Percentiles rank a stretch among this genome's conserved stretches.
Conservation (phyloP, 2,113 vertebrate genomes). For the Laticauda laticaudata region DNA sequence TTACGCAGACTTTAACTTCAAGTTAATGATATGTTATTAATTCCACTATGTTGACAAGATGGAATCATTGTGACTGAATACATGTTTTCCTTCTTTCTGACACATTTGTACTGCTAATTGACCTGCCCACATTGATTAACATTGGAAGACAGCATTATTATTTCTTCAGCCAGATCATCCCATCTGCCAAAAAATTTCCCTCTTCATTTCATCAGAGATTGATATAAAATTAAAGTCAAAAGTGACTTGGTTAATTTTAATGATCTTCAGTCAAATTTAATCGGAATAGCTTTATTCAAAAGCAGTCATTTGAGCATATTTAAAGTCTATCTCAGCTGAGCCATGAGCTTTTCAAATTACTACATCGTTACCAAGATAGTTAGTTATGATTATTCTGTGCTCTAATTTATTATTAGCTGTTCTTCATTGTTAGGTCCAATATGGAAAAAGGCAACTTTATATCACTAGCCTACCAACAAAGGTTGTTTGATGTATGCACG, state of each 20-base stretch:
- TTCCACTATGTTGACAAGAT: conserved; percentile 30
- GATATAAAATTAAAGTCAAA: conserved; percentile 40
- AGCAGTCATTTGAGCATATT: conserved; percentile 31
- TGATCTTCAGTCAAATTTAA: conserved; percentile 36
- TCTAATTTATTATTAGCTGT: conserved; percentile 27
- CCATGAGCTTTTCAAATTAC: conserved; percentile 36
- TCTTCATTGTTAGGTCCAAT: conserved; percentile 20
- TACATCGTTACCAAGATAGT: conserved; percentile 30
- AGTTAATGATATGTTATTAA: conserved; percentile 38
- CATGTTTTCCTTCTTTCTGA: conserved; percentile 42
- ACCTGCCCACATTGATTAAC: conserved; percentile 55
- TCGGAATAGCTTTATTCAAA: conserved; percentile 45
- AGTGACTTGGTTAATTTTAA: conserved; percentile 41
- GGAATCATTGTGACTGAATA: conserved; percentile 32
- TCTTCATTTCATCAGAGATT: conserved; percentile 30
- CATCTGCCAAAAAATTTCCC: conserved; percentile 45
- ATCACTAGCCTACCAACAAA: not conserved
- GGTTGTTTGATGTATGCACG: not conserved
- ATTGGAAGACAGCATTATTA: conserved; percentile 14
- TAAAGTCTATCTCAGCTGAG: conserved; percentile 28
- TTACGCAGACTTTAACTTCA: conserved; percentile 15
- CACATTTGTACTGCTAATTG: conserved; percentile 47
- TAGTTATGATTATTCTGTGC: conserved; percentile 50
- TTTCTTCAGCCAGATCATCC: conserved; percentile 3
- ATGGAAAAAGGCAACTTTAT: not conserved